These are phyloP conservation scores for Knipowitschia caucasica DNA, from an alignment of 2,797 vertebrate species.

Conservation along the genomic window DNA sequence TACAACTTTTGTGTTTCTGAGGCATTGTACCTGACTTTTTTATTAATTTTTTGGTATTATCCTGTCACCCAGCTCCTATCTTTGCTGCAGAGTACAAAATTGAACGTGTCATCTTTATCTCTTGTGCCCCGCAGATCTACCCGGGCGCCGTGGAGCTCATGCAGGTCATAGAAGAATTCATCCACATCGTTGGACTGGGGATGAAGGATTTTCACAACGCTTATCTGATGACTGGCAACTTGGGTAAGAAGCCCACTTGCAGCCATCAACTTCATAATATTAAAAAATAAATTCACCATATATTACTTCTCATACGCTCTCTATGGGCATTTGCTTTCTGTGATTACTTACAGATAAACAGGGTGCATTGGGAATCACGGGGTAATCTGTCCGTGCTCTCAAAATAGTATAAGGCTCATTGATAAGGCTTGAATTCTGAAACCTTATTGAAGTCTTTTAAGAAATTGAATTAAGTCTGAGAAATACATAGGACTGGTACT, in stretches of 20 bases:
- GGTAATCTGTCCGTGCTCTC: conserved; percentile 56
- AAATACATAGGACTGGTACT: conserved; percentile 1
- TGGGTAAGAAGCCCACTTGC: conserved; percentile 83
- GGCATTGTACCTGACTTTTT: background rate
- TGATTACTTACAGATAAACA: conserved; percentile 72
- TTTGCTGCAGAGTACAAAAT: conserved; percentile 14
- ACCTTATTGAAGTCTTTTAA: background rate
- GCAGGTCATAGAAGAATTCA: conserved; percentile 99
- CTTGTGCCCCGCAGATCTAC: conserved; percentile 82
- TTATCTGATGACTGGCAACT: conserved; percentile 98
- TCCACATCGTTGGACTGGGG: conserved; percentile 97
- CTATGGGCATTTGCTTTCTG: conserved; percentile 53
- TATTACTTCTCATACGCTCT: conserved; percentile 39
- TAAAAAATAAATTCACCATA: conserved; percentile 23
- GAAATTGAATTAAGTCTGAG: background rate
- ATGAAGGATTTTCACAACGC: conserved; percentile 99
- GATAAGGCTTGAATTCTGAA: conserved; percentile 47
- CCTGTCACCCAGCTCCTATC: conserved; percentile 1
- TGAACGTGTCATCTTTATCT: conserved; percentile 20
- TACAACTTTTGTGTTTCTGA: background rate
- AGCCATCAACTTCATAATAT: conserved; percentile 3
- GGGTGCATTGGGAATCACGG: conserved; percentile 26
- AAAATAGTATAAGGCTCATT: conserved; percentile 59
- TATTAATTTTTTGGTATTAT: background rate
- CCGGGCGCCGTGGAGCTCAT: conserved; percentile 97